Conservation (phyloP, 2,888 invertebrate genomes). For the Euspilapteryx auroguttella region DNA sequence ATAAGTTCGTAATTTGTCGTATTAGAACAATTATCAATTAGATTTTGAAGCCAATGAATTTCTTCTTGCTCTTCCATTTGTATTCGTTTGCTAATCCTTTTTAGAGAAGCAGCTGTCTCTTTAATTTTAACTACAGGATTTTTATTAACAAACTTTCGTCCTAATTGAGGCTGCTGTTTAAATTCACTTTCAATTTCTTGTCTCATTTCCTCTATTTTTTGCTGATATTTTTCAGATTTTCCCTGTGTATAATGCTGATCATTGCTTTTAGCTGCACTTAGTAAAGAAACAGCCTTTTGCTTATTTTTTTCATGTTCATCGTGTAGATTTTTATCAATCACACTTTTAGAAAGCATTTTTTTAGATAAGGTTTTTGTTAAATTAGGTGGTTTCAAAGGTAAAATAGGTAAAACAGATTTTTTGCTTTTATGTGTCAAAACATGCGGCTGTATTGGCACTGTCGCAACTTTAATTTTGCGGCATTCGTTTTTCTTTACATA, state of each 20-base stretch:
- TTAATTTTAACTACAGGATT: slow-evolving; percentile 21
- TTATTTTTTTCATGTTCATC: slow-evolving; percentile 30
- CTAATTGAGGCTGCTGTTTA: slow-evolving; percentile 15
- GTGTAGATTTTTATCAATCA: slow-evolving; percentile 34
- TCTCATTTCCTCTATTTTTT: slow-evolving; percentile 18
- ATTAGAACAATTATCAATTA: slow-evolving; percentile 44
- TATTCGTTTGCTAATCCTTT: slow-evolving; percentile 51
- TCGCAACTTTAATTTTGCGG: slow-evolving; percentile 25
- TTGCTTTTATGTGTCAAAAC: slow-evolving; percentile 27
- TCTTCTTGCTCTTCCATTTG: slow-evolving; percentile 45
- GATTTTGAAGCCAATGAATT: slow-evolving; percentile 47
- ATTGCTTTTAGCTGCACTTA: slow-evolving; percentile 26
- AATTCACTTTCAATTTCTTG: slow-evolving; percentile 18
- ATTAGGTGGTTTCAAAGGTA: slow-evolving; percentile 26
- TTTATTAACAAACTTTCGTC: slow-evolving; percentile 12
- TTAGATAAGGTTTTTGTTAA: slow-evolving; percentile 17
- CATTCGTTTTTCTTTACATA: slow-evolving; percentile 26
- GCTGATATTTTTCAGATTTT: slow-evolving; percentile 22
- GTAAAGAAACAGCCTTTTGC: slow-evolving; percentile 23
- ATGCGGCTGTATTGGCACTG: slow-evolving; percentile 30
- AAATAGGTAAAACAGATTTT: slow-evolving; percentile 3
- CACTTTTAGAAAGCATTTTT: slow-evolving; percentile 33
- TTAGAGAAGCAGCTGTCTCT: slow-evolving; percentile 48
- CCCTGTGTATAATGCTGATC: slow-evolving; percentile 22
- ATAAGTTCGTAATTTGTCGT: slow-evolving; percentile 34